Evolutionary conservation across 2,888 invertebrate species (phyloP).

Genomic region (Cordylochernes scorpioides): DNA sequence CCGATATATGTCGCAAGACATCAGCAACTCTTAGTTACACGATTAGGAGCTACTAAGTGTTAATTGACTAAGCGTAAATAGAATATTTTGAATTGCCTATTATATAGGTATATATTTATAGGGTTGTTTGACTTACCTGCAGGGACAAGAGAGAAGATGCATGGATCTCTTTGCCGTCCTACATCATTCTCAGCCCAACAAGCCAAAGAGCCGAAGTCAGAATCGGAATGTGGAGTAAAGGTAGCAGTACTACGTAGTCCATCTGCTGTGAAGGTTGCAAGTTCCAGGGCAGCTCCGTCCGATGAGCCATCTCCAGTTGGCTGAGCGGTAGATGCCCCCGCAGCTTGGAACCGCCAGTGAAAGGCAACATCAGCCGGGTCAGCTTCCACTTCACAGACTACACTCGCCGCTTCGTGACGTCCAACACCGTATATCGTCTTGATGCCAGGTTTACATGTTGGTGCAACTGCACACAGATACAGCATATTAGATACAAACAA

Average conservation of each 20-base stretch:
- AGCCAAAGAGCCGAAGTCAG: constrained; percentile 16
- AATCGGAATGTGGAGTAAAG: constrained; percentile 15
- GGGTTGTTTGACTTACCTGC: constrained; percentile 42
- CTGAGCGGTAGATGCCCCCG: too few relatives aligned
- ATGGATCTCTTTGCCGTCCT: constrained; percentile 15
- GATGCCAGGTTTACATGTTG: constrained; percentile 12
- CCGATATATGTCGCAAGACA: too few relatives aligned
- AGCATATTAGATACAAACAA: not conserved
- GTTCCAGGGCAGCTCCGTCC: too few relatives aligned
- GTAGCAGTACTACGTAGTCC: constrained; percentile 37
- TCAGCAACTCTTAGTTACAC: too few relatives aligned
- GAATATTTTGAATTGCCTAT: too few relatives aligned
- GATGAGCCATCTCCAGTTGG: too few relatives aligned
- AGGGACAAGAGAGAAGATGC: constrained; percentile 16
- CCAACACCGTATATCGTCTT: constrained; percentile 14
- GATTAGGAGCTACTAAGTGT: too few relatives aligned
- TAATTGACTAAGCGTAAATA: too few relatives aligned
- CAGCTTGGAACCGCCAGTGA: constrained; percentile 80
- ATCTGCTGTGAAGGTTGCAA: constrained; percentile 17
- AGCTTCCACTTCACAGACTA: constrained; percentile 14
- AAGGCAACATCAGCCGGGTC: constrained; percentile 33
- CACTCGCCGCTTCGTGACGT: constrained; percentile 12
- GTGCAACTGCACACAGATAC: constrained; percentile 30
- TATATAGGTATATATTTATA: too few relatives aligned
- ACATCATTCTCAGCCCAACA: constrained; percentile 17